Percentiles rank a stretch among this genome's conserved stretches.
phyloP scores from a whole-genome alignment of 2,888 invertebrate species.

The Venustoraphidia nigricollis region DNA sequence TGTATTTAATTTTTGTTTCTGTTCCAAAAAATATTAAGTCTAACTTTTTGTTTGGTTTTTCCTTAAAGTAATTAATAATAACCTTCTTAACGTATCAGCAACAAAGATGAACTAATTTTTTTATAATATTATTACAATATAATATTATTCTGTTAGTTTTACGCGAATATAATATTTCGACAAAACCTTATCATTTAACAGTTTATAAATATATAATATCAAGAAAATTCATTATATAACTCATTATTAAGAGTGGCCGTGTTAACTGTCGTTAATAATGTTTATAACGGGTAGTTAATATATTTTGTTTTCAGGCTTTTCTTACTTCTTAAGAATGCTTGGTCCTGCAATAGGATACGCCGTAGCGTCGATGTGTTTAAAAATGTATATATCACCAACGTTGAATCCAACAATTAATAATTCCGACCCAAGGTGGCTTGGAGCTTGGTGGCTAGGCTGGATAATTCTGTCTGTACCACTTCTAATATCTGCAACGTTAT shows the following conservation, averaged over 20 bases:
- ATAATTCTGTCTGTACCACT: constrained; percentile 42
- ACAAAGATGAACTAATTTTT: background rate
- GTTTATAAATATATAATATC: no score
- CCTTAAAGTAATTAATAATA: background rate
- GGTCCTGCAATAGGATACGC: constrained; percentile 55
- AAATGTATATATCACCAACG: constrained; percentile 47
- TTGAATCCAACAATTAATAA: constrained; percentile 46
- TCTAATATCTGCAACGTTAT: constrained; percentile 39
- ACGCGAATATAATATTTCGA: no score
- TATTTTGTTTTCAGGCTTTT: constrained; percentile 32
- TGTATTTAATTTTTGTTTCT: no score
- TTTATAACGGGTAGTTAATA: background rate
- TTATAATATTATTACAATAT: background rate
- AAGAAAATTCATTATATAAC: no score
- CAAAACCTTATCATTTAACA: no score
- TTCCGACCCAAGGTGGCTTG: constrained; percentile 60
- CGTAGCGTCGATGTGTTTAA: constrained; percentile 45
- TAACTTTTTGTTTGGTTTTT: background rate
- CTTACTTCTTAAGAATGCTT: constrained; percentile 49
- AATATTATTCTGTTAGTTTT: background rate
- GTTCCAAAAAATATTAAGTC: no score
- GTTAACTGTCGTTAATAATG: no score
- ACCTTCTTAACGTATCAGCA: background rate
- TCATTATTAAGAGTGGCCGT: no score
- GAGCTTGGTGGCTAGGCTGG: constrained; percentile 76